phyloP scores from a whole-genome alignment of 2,797 vertebrate genomes.

The Knipowitschia caucasica region DNA sequence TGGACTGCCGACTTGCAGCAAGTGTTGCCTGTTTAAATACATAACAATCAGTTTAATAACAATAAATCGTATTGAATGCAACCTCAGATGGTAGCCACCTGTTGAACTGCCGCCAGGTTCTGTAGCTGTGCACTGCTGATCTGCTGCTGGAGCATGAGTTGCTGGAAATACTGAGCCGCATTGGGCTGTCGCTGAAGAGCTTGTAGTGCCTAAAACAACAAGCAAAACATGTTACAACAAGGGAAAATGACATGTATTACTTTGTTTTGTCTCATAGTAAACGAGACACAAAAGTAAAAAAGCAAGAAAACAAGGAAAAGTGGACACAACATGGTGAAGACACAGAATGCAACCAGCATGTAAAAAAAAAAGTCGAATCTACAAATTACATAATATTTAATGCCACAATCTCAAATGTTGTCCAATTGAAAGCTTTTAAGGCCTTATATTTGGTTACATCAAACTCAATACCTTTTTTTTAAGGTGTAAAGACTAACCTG shows the following conservation, averaged over 20 bases:
- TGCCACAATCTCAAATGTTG: too few relatives aligned
- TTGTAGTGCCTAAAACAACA: conserved; percentile 85
- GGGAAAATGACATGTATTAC: neutral
- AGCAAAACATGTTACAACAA: neutral
- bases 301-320: too few relatives aligned
- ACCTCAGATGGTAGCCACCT: conserved; percentile 71
- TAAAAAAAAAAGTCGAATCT: too few relatives aligned
- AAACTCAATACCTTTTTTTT: neutral
- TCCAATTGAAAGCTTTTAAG: too few relatives aligned
- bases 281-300: too few relatives aligned
- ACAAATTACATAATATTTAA: too few relatives aligned
- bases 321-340: too few relatives aligned
- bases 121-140: conserved; percentile 94
- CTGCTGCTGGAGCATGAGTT: conserved; percentile 98
- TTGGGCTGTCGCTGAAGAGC: conserved; percentile 96
- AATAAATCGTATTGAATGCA: neutral
- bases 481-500: conserved; percentile 76
- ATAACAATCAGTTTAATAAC: neutral
- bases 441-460: too few relatives aligned
- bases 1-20: conserved; percentile 93
- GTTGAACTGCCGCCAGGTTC: conserved; percentile 94
- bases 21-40: conserved; percentile 84
- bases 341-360: too few relatives aligned
- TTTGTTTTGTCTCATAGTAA: neutral
- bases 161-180: conserved; percentile 97